Conservation (phyloP, 2,888 invertebrate species). For the Brenthis hecate region DNA sequence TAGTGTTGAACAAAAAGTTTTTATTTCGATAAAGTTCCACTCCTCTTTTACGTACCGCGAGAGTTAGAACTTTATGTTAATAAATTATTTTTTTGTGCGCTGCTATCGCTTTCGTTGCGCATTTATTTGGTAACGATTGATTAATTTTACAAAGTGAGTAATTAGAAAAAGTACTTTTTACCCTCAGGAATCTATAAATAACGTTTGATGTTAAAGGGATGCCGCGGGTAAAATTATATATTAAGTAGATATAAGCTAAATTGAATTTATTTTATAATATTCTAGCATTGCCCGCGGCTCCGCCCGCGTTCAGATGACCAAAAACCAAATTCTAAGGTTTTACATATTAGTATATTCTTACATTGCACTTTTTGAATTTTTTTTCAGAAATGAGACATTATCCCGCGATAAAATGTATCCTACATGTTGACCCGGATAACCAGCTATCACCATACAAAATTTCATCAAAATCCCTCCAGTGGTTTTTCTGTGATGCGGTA, state of each 20-base stretch:
- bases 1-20: conserved; percentile 60
- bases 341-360: too few species aligned
- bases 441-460: too few species aligned
- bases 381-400: too few species aligned
- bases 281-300: too few species aligned
- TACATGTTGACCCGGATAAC: too few species aligned
- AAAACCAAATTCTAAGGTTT: too few species aligned
- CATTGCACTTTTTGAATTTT: too few species aligned
- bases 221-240: neutral
- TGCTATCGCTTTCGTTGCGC: conserved; percentile 56
- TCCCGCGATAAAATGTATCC: too few species aligned
- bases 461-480: too few species aligned
- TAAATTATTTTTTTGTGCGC: conserved; percentile 49
- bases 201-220: conserved; percentile 3
- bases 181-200: conserved; percentile 21
- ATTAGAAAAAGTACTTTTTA: conserved; percentile 24
- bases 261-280: neutral
- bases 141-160: conserved; percentile 71
- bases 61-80: conserved; percentile 62
- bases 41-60: conserved; percentile 54
- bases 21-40: conserved; percentile 70
- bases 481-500: too few species aligned
- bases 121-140: conserved; percentile 65
- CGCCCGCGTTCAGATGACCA: too few species aligned
- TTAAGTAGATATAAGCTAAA: neutral